phyloP scores from a whole-genome alignment of 2,113 vertebrate genomes.

The Erinaceus europaeus region DNA sequence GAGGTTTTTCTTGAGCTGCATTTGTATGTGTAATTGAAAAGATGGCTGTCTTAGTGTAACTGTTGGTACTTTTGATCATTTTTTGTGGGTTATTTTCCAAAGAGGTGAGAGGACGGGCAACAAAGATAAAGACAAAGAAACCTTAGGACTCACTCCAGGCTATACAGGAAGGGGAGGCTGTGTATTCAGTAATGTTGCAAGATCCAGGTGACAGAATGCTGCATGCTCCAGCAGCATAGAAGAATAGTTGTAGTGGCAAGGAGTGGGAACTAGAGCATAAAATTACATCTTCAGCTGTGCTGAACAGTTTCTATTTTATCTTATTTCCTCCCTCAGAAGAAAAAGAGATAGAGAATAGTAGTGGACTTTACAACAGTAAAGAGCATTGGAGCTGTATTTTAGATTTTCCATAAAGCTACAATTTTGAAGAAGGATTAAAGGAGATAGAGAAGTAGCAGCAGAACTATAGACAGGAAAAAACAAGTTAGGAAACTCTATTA shows the following conservation, averaged over 20 bases:
- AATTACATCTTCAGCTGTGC: not conserved
- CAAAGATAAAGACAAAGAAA: not conserved
- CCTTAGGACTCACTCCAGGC: too few species aligned
- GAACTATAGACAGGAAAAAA: not conserved
- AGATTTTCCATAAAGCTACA: not conserved
- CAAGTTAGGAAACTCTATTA: not conserved
- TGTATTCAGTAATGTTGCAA: not conserved
- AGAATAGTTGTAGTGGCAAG: not conserved
- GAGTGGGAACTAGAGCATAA: not conserved
- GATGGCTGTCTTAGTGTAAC: not conserved
- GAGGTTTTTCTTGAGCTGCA: not conserved
- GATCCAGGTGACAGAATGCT: not conserved
- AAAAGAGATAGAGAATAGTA: not conserved
- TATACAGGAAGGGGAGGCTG: fast-evolving
- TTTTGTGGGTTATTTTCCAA: not conserved
- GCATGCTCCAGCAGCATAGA: not conserved
- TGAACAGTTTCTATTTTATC: not conserved
- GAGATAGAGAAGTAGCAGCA: not conserved
- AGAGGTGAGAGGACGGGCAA: too few species aligned
- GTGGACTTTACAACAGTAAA: not conserved
- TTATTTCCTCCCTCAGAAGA: not conserved
- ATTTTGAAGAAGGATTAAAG: not conserved
- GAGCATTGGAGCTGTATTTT: not conserved
- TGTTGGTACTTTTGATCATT: too few species aligned
- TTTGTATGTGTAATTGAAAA: not conserved